Conservation (phyloP, 1,140 invertebrate species). For the Lamellibrachia luymesi region DNA sequence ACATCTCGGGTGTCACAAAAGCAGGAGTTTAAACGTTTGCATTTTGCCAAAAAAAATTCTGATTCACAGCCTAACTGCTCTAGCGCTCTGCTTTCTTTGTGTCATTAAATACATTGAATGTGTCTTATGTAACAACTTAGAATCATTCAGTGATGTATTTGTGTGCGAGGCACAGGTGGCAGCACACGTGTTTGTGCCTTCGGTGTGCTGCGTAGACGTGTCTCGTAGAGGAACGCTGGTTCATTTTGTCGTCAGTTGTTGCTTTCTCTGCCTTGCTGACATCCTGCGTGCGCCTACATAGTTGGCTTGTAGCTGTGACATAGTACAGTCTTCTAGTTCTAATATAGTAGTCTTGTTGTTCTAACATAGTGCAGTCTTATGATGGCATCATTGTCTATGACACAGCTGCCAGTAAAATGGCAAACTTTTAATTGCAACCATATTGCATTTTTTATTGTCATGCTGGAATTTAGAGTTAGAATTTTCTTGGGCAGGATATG, state of each 20-base stretch:
- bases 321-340: not conserved
- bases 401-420: not conserved
- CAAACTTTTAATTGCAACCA: not conserved
- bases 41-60: too few relatives aligned
- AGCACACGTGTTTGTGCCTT: not conserved
- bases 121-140: too few relatives aligned
- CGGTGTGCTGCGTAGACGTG: not conserved
- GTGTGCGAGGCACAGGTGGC: not conserved
- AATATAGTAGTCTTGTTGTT: not conserved
- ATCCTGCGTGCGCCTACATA: not conserved
- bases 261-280: not conserved
- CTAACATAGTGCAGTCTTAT: too few relatives aligned
- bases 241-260: constrained; percentile 1
- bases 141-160: not conserved
- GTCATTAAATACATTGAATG: too few relatives aligned
- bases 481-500: not conserved
- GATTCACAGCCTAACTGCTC: too few relatives aligned
- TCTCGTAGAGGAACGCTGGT: not conserved
- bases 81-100: too few relatives aligned
- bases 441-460: too few relatives aligned
- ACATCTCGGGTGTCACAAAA: too few relatives aligned
- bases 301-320: not conserved
- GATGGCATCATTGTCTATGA: too few relatives aligned
- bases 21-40: too few relatives aligned
- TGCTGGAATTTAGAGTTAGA: not conserved